Percentiles rank a stretch among this genome's conserved stretches.
Conservation (phyloP, 2,797 vertebrate genomes). For the Micropoecilia bifurca region DNA sequence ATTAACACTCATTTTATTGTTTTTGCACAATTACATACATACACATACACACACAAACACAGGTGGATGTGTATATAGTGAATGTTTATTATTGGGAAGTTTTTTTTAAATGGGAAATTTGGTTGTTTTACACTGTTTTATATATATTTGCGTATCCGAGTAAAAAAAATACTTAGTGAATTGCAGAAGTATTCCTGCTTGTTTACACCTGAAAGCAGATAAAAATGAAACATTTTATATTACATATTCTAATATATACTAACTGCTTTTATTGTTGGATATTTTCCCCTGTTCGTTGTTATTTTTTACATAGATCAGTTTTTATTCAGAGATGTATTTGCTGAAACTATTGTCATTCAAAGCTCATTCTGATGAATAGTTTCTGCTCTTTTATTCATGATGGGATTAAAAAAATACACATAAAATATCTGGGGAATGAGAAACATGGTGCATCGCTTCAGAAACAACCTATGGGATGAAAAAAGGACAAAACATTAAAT, state of each 20-base stretch:
- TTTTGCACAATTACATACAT: not conserved
- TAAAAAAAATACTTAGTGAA: not conserved
- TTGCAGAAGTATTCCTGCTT: not conserved
- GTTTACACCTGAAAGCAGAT: not conserved
- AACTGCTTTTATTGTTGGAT: not conserved
- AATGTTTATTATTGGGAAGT: not conserved
- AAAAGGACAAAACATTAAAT: slow-evolving; percentile 7
- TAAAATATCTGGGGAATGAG: not conserved
- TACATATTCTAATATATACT: slow-evolving; percentile 5
- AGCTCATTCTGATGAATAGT: not conserved
- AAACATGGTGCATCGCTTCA: slow-evolving; percentile 4
- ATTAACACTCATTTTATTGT: not conserved
- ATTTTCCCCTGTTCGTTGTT: not conserved
- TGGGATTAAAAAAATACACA: not conserved
- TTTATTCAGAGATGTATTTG: not conserved
- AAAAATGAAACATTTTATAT: not conserved
- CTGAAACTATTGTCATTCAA: not conserved
- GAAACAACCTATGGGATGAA: slow-evolving; percentile 22
- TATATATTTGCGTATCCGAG: not conserved
- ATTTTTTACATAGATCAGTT: not conserved
- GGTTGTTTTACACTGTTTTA: not conserved
- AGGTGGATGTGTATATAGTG: too few relatives aligned
- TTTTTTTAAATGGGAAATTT: slow-evolving; percentile 1
- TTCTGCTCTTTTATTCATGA: not conserved
- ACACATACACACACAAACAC: too few relatives aligned